These are phyloP conservation scores for Piaya cayana DNA, from an alignment of 2,113 vertebrate genomes.

Conservation along the genomic window DNA sequence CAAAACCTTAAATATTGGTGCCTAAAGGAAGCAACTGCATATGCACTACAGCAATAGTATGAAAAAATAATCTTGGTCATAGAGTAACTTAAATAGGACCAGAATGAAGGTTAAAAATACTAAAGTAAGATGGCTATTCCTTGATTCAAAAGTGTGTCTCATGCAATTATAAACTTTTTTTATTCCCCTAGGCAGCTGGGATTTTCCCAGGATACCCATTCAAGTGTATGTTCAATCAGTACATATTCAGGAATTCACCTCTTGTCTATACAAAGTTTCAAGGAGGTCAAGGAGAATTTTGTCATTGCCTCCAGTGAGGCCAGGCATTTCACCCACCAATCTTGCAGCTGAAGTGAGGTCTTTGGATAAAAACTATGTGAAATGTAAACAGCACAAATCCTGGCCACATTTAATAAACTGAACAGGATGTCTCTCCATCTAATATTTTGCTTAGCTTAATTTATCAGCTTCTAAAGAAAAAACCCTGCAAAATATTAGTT, in stretches of 20 bases:
- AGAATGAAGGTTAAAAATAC: constrained; percentile 40
- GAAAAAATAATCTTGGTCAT: neutral
- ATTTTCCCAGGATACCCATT: constrained; percentile 69
- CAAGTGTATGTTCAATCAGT: constrained; percentile 65
- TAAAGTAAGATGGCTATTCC: constrained; percentile 3
- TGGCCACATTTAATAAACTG: neutral
- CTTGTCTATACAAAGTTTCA: constrained; percentile 68
- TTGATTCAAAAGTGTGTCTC: constrained; percentile 56
- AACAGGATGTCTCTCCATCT: neutral
- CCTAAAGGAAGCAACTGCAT: neutral
- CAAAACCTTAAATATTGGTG: neutral
- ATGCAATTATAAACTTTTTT: constrained; percentile 61
- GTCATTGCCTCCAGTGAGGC: constrained; percentile 53
- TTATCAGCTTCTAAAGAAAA: neutral
- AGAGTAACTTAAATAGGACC: constrained; percentile 35
- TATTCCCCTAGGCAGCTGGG: constrained; percentile 53
- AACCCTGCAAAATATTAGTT: neutral
- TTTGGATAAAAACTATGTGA: constrained; percentile 29
- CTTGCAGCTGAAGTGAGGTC: constrained; percentile 24
- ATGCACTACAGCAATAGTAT: neutral
- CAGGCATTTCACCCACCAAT: constrained; percentile 47
- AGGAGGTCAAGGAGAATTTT: constrained; percentile 70
- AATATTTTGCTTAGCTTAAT: neutral
- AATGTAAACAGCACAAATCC: constrained; percentile 17
- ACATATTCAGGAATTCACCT: constrained; percentile 69